Base-by-base conservation (phyloP, 2,797 vertebrate genomes). In the Rhinella marina region DNA sequence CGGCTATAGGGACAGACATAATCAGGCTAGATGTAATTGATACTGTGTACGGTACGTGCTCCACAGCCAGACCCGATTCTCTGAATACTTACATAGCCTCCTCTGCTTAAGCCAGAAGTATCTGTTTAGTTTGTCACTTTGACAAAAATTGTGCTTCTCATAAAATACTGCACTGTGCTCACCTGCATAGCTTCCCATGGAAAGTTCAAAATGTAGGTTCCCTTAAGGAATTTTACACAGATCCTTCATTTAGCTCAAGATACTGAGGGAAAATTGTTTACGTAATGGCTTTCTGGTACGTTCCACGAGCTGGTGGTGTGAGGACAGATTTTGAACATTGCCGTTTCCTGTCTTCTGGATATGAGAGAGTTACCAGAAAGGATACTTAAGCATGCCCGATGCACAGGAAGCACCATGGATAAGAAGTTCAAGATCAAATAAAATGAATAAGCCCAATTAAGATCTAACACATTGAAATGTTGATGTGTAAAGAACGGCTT, bases 361-460 rank as follows among this genome's bases (percentile, higher is more conserved):
- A 27, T 17, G 29, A 75, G 29, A 75, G 54, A 2, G 59, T 75
- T 75, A 76, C 57, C 70, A 75, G 32, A 75, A 84, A 75, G 54
- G 54, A 59, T 84, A 48, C 68, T 84, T 25, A 8, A 48, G 48
- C 56, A 84, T 5, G 82, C 59, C 32, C 17, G 64, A 52, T 68
- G 52, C 13, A 62, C 83, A 62, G 83, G 72, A 64, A 77, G 29
- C 14, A 19, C 32, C 4, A 50, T 1, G 16, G 72, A 76, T 85
- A 77, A 76, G 70, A 48, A 64, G 57, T 27, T 77, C 9, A 27
- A 52, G 82, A 75, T 84, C 56, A 84, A 84, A 84, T 81, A 29
- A n/a, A 72, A 75, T 75, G 4, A 75, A 84, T 27, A 54, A 72
- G 12, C 32, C 84, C 48, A 77, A 85, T 77, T 85, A 48, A 2